phyloP scores from a whole-genome alignment of 2,797 vertebrate species.

The Premnoplex brunnescens region DNA sequence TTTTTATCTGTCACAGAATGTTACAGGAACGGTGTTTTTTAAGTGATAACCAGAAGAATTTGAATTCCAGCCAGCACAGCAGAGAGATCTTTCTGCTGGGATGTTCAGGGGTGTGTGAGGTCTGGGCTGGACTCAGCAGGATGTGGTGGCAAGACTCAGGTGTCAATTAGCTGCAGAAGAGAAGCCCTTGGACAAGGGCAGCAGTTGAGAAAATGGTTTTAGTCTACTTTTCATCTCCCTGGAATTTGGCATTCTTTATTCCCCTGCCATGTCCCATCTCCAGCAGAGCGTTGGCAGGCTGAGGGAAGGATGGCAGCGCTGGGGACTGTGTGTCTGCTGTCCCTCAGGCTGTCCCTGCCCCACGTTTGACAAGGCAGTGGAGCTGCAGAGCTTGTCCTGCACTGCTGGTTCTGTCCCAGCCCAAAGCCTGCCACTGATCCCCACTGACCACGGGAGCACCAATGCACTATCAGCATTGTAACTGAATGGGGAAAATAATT shows the following conservation, averaged over 20 bases:
- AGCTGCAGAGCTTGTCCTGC: neutral
- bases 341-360: neutral
- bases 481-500: neutral
- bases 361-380: rapidly evolving
- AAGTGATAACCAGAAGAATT: neutral
- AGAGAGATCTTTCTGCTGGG: neutral
- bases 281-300: rapidly evolving
- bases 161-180: neutral
- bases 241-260: neutral
- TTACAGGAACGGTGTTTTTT: neutral
- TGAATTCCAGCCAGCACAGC: neutral
- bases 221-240: neutral
- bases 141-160: neutral
- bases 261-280: rapidly evolving
- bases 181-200: neutral
- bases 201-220: neutral
- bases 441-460: rapidly evolving
- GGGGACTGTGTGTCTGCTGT: neutral
- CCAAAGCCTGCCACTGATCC: neutral
- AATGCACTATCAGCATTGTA: neutral
- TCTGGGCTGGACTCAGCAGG: neutral
- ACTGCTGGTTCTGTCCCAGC: neutral
- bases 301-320: neutral
- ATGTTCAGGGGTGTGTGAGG: neutral
- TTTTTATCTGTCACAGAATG: neutral